Percentiles rank a stretch among this genome's conserved stretches.
Evolutionary conservation across 2,113 vertebrate species (phyloP).

Genomic region (Loxodonta africana): DNA sequence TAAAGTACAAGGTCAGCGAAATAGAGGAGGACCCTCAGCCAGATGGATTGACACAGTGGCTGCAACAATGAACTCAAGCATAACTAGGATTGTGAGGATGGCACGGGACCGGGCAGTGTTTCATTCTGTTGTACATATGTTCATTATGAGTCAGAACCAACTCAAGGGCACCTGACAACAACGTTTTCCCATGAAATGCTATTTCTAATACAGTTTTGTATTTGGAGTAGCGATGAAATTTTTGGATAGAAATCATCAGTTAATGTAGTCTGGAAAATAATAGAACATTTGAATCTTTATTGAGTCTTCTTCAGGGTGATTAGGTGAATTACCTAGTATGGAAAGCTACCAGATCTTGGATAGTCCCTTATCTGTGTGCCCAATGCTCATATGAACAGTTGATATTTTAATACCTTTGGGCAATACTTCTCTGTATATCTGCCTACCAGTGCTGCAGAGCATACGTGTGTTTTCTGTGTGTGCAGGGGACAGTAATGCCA

Average conservation of each 20-base stretch:
- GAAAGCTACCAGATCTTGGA: not conserved
- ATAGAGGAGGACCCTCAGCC: too few species aligned
- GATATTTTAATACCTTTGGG: not conserved
- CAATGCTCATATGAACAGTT: not conserved
- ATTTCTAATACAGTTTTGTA: not conserved
- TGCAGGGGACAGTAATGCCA: not conserved
- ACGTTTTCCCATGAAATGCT: not conserved
- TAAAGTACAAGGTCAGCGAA: too few species aligned
- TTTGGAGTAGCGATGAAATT: not conserved
- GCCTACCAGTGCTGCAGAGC: not conserved
- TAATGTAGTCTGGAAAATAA: not conserved
- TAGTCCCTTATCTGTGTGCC: not conserved
- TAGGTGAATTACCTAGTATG: not conserved
- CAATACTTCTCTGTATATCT: not conserved
- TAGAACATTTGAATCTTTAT: not conserved
- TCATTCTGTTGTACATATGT: too few species aligned
- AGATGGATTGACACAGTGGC: too few species aligned
- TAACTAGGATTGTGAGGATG: too few species aligned
- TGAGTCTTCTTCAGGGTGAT: not conserved
- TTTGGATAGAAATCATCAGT: not conserved
- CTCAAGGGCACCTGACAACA: too few species aligned
- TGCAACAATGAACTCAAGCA: too few species aligned
- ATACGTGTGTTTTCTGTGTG: not conserved
- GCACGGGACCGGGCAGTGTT: too few species aligned
- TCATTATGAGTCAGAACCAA: too few species aligned